Evolutionary conservation across 2,113 vertebrate genomes (phyloP).

Genomic region (Oncorhynchus clarkii): DNA sequence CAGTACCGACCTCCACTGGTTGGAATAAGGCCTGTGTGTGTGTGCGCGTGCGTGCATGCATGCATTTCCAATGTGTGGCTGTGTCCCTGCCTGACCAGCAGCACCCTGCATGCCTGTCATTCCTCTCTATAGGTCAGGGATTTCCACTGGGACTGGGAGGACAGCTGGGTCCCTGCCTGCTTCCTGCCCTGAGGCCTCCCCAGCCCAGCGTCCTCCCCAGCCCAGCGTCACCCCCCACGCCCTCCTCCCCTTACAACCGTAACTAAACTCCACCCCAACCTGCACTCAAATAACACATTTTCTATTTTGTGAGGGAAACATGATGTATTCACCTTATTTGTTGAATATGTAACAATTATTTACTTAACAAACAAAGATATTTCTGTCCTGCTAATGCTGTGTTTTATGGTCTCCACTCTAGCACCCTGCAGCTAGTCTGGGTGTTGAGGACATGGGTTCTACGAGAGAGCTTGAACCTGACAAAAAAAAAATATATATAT

Average conservation of each 20-base stretch:
- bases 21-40: not conserved
- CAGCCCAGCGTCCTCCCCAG: not conserved
- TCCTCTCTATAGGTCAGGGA: slow-evolving; percentile 76
- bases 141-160: slow-evolving; percentile 72
- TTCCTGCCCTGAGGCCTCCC: slow-evolving; percentile 57
- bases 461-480: too few relatives aligned
- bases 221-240: too few relatives aligned
- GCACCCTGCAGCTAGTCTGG: too few relatives aligned
- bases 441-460: too few relatives aligned
- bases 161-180: slow-evolving; percentile 72
- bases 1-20: not conserved
- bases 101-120: slow-evolving; percentile 61
- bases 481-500: too few relatives aligned
- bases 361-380: too few relatives aligned
- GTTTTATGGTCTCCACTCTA: too few relatives aligned
- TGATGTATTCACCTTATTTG: too few relatives aligned
- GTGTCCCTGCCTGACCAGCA: slow-evolving; percentile 26
- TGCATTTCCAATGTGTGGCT: slow-evolving; percentile 27
- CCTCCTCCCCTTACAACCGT: slow-evolving; percentile 6
- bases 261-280: slow-evolving; percentile 41
- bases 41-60: not conserved
- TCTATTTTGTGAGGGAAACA: slow-evolving; percentile 2
- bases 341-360: too few relatives aligned
- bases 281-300: slow-evolving; percentile 28
- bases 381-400: too few relatives aligned